These are phyloP conservation scores for Catharus minimus DNA, from an alignment of 2,113 vertebrate genomes.

Conservation along the genomic window DNA sequence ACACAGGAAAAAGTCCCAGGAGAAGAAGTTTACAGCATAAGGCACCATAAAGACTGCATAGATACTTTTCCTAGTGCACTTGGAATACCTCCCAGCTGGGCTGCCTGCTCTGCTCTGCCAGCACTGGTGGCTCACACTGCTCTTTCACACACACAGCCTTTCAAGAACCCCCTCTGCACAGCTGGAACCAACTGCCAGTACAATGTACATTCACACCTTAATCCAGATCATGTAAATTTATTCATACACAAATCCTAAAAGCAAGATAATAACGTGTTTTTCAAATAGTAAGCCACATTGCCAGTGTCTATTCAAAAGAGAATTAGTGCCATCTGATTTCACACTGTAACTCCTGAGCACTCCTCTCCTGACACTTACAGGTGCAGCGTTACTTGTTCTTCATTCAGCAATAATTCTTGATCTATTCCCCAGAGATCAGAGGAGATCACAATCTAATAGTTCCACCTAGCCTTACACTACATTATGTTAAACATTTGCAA, in stretches of 20 bases:
- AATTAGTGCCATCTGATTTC: neutral
- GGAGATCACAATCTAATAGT: neutral
- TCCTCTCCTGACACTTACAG: neutral
- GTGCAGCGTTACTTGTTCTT: rapidly evolving
- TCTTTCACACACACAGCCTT: rapidly evolving
- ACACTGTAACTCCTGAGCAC: neutral
- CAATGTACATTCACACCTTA: neutral
- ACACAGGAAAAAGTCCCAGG: neutral
- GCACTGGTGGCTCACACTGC: neutral
- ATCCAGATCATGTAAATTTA: neutral
- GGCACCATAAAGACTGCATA: rapidly evolving
- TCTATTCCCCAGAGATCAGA: neutral
- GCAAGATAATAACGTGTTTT: neutral
- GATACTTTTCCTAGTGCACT: neutral
- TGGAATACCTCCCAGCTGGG: neutral
- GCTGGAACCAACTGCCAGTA: neutral
- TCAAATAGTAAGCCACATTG: neutral
- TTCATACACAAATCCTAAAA: neutral
- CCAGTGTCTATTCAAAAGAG: neutral
- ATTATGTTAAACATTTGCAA: neutral
- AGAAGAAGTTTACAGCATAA: neutral
- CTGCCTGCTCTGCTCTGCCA: neutral
- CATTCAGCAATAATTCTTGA: neutral
- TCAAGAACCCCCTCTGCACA: neutral
- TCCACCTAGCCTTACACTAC: neutral